Base-by-base conservation (phyloP, 2,113 vertebrate genomes). In the Lasiurus cinereus region DNA sequence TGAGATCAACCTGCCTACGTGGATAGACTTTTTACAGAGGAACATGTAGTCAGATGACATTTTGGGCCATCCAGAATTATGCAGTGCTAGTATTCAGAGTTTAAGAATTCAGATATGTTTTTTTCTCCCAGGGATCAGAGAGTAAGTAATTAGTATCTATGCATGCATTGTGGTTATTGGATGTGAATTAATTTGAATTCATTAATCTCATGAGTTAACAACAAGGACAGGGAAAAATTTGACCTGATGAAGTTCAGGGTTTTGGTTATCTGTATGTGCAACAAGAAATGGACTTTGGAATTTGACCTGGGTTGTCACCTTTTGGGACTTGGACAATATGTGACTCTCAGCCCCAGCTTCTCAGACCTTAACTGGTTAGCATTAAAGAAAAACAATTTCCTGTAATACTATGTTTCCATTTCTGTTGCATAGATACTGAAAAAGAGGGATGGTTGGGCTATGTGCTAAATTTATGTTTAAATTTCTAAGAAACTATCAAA, bases 401-500 rank as follows among this genome's bases (percentile, higher is more conserved):
- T 92, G 3, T 73, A 21, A 31, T 52, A 48, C n/a, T 50, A 10
- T 31, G 36, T 94, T 94, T 85, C 46, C 31, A 12, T 80, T 85
- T 86, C 80, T 86, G 52, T 85, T 82, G 50, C 24, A 16, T 72
- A 87, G 31, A 39, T 76, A 72, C 14, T 91, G 56, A 91, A 59
- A 67, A 59, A 73, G 27, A 83, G 64, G 33, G 67, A 52, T 84
- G 92, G 59, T n/a, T 78, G 36, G 24, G 8, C 74, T 21, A 36
- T 64, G 27, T 64, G 56, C 24, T 52, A 88, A 76, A 64, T 83
- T 24, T 29, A 52, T n/a, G 27, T 87, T 93, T 93, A 70, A 56
- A 43, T 90, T 90, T 92, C 76, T 50, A 79, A 88, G 92, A 83
- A 87, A 84, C 7, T 69, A 52, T 87, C 64, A 52, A 73, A 36